These are phyloP conservation scores for Halictus ligatus DNA, from an alignment of 2,888 invertebrate genomes.

Conservation along the genomic window DNA sequence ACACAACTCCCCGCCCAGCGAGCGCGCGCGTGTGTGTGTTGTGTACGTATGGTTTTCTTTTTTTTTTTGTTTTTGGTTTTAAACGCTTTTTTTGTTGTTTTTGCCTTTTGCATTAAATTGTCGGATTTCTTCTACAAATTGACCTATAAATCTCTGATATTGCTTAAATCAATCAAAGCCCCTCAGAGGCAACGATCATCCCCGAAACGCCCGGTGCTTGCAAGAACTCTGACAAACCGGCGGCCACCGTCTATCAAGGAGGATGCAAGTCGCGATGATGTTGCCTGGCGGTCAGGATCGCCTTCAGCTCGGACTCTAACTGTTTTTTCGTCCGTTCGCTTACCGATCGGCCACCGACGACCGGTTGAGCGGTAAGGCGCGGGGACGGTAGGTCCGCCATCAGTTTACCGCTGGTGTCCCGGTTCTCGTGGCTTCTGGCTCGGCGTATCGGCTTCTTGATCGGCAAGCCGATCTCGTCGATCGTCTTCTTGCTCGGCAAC, in stretches of 20 bases:
- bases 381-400: slow-evolving; percentile 77
- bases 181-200: slow-evolving; percentile 83
- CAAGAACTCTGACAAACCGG: slow-evolving; percentile 61
- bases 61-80: slow-evolving; percentile 12
- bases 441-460: slow-evolving; percentile 80
- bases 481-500: neutral
- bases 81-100: slow-evolving; percentile 51
- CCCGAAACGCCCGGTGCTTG: slow-evolving; percentile 68
- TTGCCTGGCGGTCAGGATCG: slow-evolving; percentile 82
- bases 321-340: slow-evolving; percentile 83
- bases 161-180: slow-evolving; percentile 83
- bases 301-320: slow-evolving; percentile 82
- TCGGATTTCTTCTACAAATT: slow-evolving; percentile 81
- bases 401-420: slow-evolving; percentile 74
- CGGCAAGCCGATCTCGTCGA: neutral
- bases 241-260: slow-evolving; percentile 78
- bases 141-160: slow-evolving; percentile 84
- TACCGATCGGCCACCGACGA: slow-evolving; percentile 81
- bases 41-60: slow-evolving; percentile 4
- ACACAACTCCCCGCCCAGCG: slow-evolving; percentile 13
- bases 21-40: too few species aligned
- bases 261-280: slow-evolving; percentile 83
- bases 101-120: slow-evolving; percentile 72
- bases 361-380: slow-evolving; percentile 79
- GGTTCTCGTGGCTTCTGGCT: slow-evolving; percentile 82